A percentile compares a stretch with the other conserved stretches of the same genome.
These are phyloP conservation scores for Sycophila texana DNA, from an alignment of 2,888 invertebrate species.

Conservation along the genomic window DNA sequence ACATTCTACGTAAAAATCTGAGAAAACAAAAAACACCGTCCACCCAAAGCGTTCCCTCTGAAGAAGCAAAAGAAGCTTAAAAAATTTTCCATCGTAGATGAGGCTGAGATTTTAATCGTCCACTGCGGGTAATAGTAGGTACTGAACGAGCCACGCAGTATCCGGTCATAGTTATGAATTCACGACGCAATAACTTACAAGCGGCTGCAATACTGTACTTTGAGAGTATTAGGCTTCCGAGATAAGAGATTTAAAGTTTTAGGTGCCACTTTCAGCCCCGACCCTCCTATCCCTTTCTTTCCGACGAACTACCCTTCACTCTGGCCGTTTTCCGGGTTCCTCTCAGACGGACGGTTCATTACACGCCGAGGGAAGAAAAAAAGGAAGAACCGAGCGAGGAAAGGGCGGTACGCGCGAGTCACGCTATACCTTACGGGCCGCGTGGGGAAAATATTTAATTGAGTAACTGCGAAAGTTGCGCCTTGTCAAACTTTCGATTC, in stretches of 20 bases:
- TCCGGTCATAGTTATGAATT: constrained; percentile 45
- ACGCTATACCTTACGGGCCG: not conserved
- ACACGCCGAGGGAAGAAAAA: not conserved
- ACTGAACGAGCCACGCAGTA: not conserved
- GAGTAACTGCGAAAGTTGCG: constrained; percentile 34
- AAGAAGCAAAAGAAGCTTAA: no score
- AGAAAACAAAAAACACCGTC: no score
- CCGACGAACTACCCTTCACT: not conserved
- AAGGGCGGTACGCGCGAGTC: constrained; percentile 1
- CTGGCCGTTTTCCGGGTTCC: not conserved
- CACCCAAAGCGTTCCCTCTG: no score
- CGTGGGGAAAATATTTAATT: constrained; percentile 42
- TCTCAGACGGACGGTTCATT: not conserved
- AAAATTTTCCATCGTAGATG: no score
- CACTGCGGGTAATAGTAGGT: not conserved
- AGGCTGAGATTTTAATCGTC: no score
- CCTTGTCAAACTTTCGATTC: constrained; percentile 48
- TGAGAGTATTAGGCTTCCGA: constrained; percentile 36
- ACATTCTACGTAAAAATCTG: no score
- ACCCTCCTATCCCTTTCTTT: not conserved
- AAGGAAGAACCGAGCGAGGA: not conserved
- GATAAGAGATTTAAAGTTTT: constrained; percentile 63
- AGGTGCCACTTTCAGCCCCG: constrained; percentile 42
- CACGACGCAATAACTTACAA: constrained; percentile 42
- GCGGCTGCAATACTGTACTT: constrained; percentile 38